Conservation (phyloP, 1,140 invertebrate genomes). For the Formica exsecta region DNA sequence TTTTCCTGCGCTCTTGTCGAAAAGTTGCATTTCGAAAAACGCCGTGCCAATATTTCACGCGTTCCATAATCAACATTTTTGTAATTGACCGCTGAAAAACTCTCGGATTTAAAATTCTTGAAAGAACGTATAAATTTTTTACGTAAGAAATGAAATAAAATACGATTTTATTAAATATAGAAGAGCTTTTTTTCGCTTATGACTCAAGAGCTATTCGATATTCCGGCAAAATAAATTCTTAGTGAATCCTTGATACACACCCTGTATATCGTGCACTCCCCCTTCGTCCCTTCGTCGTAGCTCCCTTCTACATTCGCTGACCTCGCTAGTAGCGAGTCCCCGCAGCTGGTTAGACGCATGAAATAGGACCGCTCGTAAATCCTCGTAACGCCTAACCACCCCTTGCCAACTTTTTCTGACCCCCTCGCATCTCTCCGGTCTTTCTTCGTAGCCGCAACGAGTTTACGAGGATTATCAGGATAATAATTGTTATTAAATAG, state of each 20-base stretch:
- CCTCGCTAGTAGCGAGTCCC: constrained; percentile 55
- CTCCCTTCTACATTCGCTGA: constrained; percentile 34
- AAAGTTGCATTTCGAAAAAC: not conserved
- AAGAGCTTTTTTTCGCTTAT: not conserved
- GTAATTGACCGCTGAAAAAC: not conserved
- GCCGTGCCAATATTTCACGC: not conserved
- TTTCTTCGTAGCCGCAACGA: constrained; percentile 15
- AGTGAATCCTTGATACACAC: constrained; percentile 19
- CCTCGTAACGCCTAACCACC: constrained; percentile 75
- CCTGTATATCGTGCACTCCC: constrained; percentile 22
- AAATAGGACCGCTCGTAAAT: constrained; percentile 77
- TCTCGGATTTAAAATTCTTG: not conserved
- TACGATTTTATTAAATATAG: not conserved
- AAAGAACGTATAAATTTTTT: not conserved
- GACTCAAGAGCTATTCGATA: not conserved
- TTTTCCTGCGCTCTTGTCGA: not conserved
- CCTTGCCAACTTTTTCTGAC: constrained; percentile 46
- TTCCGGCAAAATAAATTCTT: not conserved
- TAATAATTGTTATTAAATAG: constrained; percentile 80
- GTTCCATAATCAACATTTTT: not conserved
- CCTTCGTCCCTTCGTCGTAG: constrained; percentile 1
- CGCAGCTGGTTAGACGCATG: constrained; percentile 70
- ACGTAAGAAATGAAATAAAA: not conserved
- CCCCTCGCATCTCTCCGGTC: constrained; percentile 1
- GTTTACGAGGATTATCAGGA: constrained; percentile 65